Conservation (phyloP, 2,113 vertebrate species). For the Grammomys surdaster region DNA sequence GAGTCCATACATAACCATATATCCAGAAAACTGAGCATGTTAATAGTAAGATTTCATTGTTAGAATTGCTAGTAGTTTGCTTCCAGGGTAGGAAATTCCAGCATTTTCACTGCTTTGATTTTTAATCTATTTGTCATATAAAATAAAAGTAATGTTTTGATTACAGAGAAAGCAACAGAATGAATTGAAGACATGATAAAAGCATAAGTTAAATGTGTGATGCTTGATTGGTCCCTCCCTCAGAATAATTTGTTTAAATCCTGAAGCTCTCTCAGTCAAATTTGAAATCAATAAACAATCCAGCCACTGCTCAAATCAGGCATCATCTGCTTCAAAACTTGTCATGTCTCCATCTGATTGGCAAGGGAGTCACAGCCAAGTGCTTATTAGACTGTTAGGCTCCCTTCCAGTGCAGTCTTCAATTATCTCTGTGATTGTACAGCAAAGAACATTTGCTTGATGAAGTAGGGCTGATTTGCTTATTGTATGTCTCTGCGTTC, state of each 20-base stretch:
- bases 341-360: conserved; percentile 70
- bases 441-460: conserved; percentile 74
- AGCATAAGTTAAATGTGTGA: conserved; percentile 39
- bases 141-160: conserved; percentile 49
- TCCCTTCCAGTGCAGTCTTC: conserved; percentile 61
- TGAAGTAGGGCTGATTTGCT: conserved; percentile 78
- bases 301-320: conserved; percentile 60
- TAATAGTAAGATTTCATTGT: neutral
- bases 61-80: neutral
- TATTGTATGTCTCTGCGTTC: conserved; percentile 67
- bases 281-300: conserved; percentile 76
- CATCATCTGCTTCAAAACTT: conserved; percentile 58
- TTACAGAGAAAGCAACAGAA: conserved; percentile 2
- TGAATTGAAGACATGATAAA: neutral
- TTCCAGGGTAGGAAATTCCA: neutral
- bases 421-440: conserved; percentile 77
- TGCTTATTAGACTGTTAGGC: conserved; percentile 70
- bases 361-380: conserved; percentile 70
- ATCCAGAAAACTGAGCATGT: neutral
- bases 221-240: conserved; percentile 13
- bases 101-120: conserved; percentile 25
- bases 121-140: conserved; percentile 17
- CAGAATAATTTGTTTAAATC: neutral
- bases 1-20: neutral
- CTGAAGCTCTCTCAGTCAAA: conserved; percentile 20